Evolutionary conservation across 2,797 vertebrate genomes (phyloP).

Genomic region (Craterocephalus amniculus): DNA sequence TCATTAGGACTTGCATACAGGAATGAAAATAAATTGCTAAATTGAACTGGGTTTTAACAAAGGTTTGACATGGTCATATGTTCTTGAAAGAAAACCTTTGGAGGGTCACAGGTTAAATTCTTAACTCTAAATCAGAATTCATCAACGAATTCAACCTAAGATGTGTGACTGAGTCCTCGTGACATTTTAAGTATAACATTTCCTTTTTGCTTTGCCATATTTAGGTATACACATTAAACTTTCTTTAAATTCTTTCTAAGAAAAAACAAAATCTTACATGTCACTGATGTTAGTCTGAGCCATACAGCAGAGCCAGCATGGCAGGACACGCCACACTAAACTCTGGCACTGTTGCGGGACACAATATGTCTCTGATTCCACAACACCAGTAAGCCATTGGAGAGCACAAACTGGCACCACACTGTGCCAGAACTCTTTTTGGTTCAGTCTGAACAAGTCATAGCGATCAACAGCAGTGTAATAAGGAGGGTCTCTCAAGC

Average conservation of each 20-base stretch:
- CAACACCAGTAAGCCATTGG: neutral
- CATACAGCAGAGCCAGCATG: neutral
- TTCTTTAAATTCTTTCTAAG: neutral
- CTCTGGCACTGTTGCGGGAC: neutral
- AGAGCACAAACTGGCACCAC: neutral
- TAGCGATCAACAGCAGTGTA: neutral
- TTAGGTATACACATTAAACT: neutral
- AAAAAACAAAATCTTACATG: neutral
- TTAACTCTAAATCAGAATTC: too few relatives aligned
- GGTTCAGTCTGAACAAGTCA: neutral
- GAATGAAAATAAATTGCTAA: neutral
- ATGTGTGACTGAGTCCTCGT: too few relatives aligned
- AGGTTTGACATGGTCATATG: neutral
- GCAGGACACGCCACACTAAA: slow-evolving; percentile 1
- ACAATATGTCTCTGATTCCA: neutral
- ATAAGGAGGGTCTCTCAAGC: neutral
- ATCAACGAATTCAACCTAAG: too few relatives aligned
- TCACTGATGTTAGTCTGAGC: neutral
- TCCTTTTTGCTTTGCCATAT: too few relatives aligned
- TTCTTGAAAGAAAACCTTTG: neutral
- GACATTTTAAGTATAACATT: too few relatives aligned
- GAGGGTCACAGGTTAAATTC: too few relatives aligned
- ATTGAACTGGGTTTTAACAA: too few relatives aligned
- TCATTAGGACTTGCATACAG: neutral
- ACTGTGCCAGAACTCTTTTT: neutral